Percentiles rank a stretch among this genome's conserved stretches.
Evolutionary conservation across 1,140 invertebrate species (phyloP).

Genomic region (Eufriesea mexicana): DNA sequence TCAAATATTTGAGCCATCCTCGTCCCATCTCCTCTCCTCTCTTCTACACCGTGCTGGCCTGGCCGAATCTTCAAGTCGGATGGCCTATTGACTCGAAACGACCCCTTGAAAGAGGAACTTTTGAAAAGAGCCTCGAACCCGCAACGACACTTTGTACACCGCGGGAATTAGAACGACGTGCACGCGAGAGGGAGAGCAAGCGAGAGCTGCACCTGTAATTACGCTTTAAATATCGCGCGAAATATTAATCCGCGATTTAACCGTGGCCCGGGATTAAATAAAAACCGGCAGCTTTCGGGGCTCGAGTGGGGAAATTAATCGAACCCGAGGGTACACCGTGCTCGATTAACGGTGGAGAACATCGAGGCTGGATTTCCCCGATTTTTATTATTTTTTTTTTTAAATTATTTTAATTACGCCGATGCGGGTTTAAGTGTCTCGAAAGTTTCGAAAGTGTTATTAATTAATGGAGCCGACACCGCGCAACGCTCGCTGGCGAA

Average conservation of each 20-base stretch:
- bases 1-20: constrained; percentile 64
- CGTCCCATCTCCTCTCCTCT: background rate
- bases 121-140: constrained; percentile 38
- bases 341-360: background rate
- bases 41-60: background rate
- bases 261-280: background rate
- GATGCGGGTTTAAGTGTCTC: too few relatives aligned
- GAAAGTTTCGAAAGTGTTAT: background rate
- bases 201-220: background rate
- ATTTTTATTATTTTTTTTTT: too few relatives aligned
- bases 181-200: background rate
- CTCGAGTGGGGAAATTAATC: background rate
- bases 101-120: constrained; percentile 46
- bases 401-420: too few relatives aligned
- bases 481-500: too few relatives aligned
- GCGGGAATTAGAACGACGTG: constrained; percentile 35
- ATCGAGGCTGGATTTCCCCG: background rate
- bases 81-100: constrained; percentile 56
- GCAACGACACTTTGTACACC: constrained; percentile 34
- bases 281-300: background rate
- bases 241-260: constrained; percentile 9
- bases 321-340: background rate
- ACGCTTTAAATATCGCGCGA: constrained; percentile 25
- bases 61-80: constrained; percentile 43
- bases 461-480: background rate